Evolutionary conservation across 2,113 vertebrate species (phyloP).

Genomic region (Pithys albifrons): DNA sequence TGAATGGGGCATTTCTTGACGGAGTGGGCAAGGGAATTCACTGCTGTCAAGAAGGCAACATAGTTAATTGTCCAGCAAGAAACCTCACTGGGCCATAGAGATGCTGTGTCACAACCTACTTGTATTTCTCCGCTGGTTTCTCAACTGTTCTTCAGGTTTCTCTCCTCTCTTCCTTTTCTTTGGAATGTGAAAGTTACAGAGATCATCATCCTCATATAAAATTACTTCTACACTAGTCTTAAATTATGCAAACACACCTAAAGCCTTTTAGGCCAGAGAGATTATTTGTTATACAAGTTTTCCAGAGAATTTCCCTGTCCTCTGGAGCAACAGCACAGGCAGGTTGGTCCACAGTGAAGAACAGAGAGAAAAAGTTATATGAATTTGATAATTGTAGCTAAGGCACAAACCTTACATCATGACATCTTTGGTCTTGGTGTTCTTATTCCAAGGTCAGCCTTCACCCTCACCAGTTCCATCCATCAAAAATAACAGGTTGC

Average conservation of each 20-base stretch:
- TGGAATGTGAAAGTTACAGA: neutral
- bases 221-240: neutral
- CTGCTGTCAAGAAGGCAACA: neutral
- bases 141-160: neutral
- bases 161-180: neutral
- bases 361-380: neutral
- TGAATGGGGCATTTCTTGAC: constrained; percentile 1
- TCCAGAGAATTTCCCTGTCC: neutral
- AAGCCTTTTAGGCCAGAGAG: neutral
- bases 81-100: neutral
- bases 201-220: neutral
- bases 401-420: neutral
- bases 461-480: neutral
- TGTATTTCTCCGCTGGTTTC: neutral
- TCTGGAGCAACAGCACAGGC: neutral
- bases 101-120: neutral
- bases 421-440: neutral
- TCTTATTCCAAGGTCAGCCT: neutral
- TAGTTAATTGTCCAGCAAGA: neutral
- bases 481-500: constrained; percentile 15
- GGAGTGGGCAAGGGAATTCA: neutral
- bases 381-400: neutral
- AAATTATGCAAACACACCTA: neutral
- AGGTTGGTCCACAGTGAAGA: neutral
- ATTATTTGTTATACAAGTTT: neutral